phyloP scores from a whole-genome alignment of 2,113 vertebrate species.

The Columbina picui region DNA sequence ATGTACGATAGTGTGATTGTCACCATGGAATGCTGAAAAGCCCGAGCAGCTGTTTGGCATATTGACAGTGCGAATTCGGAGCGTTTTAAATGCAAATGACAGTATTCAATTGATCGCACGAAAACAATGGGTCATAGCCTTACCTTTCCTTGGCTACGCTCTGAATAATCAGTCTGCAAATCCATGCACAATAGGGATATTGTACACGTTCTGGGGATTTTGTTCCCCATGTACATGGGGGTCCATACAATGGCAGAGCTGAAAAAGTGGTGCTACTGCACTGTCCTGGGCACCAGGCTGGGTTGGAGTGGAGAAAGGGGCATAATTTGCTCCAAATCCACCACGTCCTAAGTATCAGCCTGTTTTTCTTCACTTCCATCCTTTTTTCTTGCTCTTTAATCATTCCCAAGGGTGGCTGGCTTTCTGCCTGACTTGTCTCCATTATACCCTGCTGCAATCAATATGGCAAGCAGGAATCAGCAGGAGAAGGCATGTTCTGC shows the following conservation, averaged over 20 bases:
- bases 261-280: background rate
- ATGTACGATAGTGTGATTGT: constrained; percentile 78
- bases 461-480: constrained; percentile 64
- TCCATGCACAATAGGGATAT: constrained; percentile 57
- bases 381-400: constrained; percentile 54
- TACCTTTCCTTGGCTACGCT: constrained; percentile 55
- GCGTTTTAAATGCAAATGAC: constrained; percentile 78
- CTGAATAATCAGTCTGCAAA: constrained; percentile 62
- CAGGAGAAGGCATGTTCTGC: constrained; percentile 58
- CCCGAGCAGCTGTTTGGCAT: constrained; percentile 83
- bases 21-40: constrained; percentile 81
- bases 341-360: constrained; percentile 8
- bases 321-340: constrained; percentile 24
- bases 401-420: constrained; percentile 61
- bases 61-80: constrained; percentile 75
- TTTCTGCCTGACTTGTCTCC: constrained; percentile 66
- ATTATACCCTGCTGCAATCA: constrained; percentile 66
- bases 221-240: background rate
- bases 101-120: constrained; percentile 74
- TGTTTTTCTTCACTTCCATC: constrained; percentile 46
- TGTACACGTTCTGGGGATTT: constrained; percentile 46
- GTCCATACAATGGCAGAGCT: background rate
- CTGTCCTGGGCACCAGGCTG: background rate
- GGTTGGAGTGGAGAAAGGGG: background rate
- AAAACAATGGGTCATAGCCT: constrained; percentile 60